Evolutionary conservation across 2,113 vertebrate genomes (phyloP).

Genomic region (Equus quagga): DNA sequence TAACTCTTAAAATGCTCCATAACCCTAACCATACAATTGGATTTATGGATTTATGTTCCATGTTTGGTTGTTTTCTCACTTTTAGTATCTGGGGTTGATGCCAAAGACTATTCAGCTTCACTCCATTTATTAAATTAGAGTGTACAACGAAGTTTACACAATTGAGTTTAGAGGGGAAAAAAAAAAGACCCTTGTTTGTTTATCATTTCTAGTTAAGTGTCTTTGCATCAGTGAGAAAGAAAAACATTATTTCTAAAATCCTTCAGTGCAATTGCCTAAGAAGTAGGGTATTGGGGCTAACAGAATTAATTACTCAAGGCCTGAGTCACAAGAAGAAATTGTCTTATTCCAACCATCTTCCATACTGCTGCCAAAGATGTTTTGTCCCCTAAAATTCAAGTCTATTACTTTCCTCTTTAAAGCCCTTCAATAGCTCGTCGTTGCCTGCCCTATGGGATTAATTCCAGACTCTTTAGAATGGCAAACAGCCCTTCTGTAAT

Average conservation of each 20-base stretch:
- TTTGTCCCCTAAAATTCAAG: slow-evolving; percentile 6
- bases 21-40: slow-evolving; percentile 23
- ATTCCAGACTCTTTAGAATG: not conserved
- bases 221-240: slow-evolving; percentile 38
- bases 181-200: not conserved
- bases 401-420: not conserved
- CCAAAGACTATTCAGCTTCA: slow-evolving; percentile 60
- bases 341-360: not conserved
- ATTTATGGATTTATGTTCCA: slow-evolving; percentile 41
- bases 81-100: slow-evolving; percentile 55
- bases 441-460: not conserved
- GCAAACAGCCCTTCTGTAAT: not conserved
- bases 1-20: slow-evolving; percentile 62
- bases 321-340: not conserved
- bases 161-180: not conserved
- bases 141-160: slow-evolving; percentile 32
- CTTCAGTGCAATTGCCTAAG: not conserved
- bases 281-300: not conserved
- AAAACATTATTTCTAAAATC: slow-evolving; percentile 50
- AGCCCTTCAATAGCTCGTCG: not conserved
- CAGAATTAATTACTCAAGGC: not conserved
- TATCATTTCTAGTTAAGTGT: slow-evolving; percentile 17
- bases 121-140: slow-evolving; percentile 63
- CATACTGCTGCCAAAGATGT: not conserved
- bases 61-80: slow-evolving; percentile 67